Conservation (phyloP, 1,140 invertebrate genomes). For the Cydia fagiglandana region DNA sequence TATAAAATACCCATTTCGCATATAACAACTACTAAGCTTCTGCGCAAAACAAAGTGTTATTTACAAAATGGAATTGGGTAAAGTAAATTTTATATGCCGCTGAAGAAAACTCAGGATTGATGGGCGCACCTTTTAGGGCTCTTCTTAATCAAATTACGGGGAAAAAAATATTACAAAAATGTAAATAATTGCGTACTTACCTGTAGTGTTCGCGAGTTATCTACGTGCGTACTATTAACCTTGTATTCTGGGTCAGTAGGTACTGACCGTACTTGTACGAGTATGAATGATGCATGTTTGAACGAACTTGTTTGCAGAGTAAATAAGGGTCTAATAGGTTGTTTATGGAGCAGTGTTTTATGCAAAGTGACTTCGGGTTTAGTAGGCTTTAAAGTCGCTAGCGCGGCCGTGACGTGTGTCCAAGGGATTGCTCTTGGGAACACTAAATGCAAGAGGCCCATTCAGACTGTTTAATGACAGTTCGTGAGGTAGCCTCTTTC, state of each 20-base stretch:
- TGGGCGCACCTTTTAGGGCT: too few relatives aligned
- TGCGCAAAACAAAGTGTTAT: too few relatives aligned
- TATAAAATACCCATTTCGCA: not conserved
- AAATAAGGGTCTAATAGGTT: slow-evolving; percentile 22
- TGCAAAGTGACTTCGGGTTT: slow-evolving; percentile 20
- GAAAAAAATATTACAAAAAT: not conserved
- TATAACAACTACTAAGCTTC: not conserved
- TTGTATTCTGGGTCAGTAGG: slow-evolving; percentile 14
- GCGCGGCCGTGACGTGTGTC: not conserved
- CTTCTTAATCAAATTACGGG: not conserved
- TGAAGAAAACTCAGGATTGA: not conserved
- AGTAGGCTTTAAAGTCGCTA: slow-evolving; percentile 15
- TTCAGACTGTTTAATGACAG: not conserved
- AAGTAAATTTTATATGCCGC: too few relatives aligned
- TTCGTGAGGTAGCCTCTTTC: not conserved
- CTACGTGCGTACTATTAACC: not conserved
- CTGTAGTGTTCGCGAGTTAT: not conserved
- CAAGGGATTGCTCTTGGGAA: not conserved
- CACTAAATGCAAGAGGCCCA: slow-evolving; percentile 3
- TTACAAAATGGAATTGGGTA: too few relatives aligned
- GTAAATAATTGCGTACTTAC: not conserved
- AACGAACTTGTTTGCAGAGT: slow-evolving; percentile 15
- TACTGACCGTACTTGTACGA: too few relatives aligned
- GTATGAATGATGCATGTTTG: slow-evolving; percentile 22
- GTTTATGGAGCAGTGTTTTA: slow-evolving; percentile 26